Evolutionary conservation across 64 coral and sea anemone species (phyloP).

Genomic region (Hydrozoanthus tunicans): DNA sequence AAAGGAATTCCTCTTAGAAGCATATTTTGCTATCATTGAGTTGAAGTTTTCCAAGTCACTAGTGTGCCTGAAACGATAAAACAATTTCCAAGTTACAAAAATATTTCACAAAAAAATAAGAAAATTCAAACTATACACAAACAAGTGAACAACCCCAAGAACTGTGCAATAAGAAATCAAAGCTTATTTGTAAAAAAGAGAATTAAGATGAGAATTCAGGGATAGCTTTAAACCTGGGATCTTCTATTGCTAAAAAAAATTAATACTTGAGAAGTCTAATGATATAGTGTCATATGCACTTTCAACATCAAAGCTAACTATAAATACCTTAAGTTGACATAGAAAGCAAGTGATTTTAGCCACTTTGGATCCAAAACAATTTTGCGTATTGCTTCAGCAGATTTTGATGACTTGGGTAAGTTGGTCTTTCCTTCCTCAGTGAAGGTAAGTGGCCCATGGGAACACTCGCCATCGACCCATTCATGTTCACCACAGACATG

Average conservation of each 20-base stretch:
- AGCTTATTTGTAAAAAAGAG: background rate
- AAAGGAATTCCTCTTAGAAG: constrained; percentile 67
- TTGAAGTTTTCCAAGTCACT: constrained; percentile 73
- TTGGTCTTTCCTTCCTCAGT: constrained; percentile 34
- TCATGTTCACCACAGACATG: constrained; percentile 58
- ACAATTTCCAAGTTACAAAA: constrained; percentile 2
- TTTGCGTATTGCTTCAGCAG: constrained; percentile 39
- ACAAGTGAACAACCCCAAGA: background rate
- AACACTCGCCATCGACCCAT: constrained; percentile 39
- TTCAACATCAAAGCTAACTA: constrained; percentile 19
- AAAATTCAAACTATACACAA: constrained; percentile 6
- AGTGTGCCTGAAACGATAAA: constrained; percentile 61
- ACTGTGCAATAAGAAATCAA: background rate
- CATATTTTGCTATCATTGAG: constrained; percentile 82
- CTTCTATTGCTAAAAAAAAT: background rate
- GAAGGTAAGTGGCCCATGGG: constrained; percentile 16
- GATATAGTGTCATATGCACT: background rate
- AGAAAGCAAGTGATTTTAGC: constrained; percentile 19
- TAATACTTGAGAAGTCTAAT: background rate
- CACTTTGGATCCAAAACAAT: constrained; percentile 40
- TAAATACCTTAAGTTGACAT: constrained; percentile 50
- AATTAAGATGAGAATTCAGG: background rate
- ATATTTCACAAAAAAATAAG: background rate
- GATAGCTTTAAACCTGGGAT: background rate
- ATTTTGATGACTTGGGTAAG: constrained; percentile 37